Base-by-base conservation (phyloP, 2,797 vertebrate species). In the Sebastes hubbsi region DNA sequence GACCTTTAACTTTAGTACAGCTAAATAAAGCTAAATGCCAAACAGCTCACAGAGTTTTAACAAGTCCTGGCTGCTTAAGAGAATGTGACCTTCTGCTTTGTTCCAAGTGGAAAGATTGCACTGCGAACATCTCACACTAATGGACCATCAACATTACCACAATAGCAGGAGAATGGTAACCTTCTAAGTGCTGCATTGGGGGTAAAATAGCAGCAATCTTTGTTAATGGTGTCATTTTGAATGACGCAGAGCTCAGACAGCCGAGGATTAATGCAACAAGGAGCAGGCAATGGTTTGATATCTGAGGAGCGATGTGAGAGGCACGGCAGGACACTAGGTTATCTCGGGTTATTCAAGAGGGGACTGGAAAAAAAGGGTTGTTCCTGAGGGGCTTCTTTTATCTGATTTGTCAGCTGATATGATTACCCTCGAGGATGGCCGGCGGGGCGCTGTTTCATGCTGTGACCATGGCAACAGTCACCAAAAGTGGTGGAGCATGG, bases 381-480 rank as follows among this genome's bases (percentile, higher is more conserved):
- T 52, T 82, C 91, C 84, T 56, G 10, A 49, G 82, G 88, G 86
- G 73, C 18, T 62, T 76, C 59, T 87, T 75, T 89, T 70, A 86
- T 88, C 84, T 83, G 73, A 81, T 91, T 80, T 83, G 85, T 60
- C 88, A 82, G 91, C 84, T 92, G 91, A 94, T 92, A 84, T 63
- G 87, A 93, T 93, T 89, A 92, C 91, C 92, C 88, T 54, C 59
- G 68, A 77, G 89, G 84, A 84, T 75, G 71, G 75, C 85, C 86
- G 86, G 84, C 91, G 25, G 87, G 81, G 74, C 81, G 84, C 77
- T 82, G 84, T 71, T 79, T 84, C 75, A 77, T 65, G 79, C 81
- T 81, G 91, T 63, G 86, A 32, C 95, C 93, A 94, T 96, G 89
- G 94, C 90, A 96, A 95, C 96, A 54, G 89, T 87, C 86, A 29